Evolutionary conservation across 1,140 invertebrate genomes (phyloP).

Genomic region (Pomacea maculata): DNA sequence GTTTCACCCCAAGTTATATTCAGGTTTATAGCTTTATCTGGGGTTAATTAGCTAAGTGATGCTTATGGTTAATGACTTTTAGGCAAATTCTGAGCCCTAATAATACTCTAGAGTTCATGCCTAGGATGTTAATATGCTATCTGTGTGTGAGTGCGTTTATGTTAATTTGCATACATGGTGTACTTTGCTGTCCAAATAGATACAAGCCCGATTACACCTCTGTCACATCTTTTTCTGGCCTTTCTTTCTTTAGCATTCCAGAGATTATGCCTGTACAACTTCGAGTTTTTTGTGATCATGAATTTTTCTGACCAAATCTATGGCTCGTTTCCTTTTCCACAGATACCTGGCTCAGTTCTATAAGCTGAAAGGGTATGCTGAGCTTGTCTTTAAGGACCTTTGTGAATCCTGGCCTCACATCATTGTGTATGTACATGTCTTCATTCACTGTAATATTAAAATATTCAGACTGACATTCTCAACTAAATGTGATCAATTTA

Average conservation of each 20-base stretch:
- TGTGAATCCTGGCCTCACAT: conserved; percentile 76
- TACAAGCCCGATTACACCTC: background rate
- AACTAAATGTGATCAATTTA: no score
- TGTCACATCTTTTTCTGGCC: background rate
- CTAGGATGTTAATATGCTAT: no score
- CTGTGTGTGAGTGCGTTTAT: background rate
- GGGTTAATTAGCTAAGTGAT: no score
- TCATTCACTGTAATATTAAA: background rate
- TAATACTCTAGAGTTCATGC: no score
- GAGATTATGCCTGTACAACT: background rate
- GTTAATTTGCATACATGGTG: background rate
- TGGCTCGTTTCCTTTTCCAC: conserved; percentile 22
- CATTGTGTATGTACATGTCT: conserved; percentile 65
- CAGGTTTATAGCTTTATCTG: no score
- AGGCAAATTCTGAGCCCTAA: no score
- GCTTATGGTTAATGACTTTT: no score
- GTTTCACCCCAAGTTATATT: no score
- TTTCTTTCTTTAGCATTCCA: conserved; percentile 2
- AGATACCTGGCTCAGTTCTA: conserved; percentile 56
- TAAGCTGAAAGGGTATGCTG: conserved; percentile 65
- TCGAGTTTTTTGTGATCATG: no score
- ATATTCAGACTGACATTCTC: no score
- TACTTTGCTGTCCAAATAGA: background rate
- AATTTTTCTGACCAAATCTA: no score
- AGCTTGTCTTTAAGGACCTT: conserved; percentile 81